These are phyloP conservation scores for Lochmaea crataegi DNA, from an alignment of 2,888 invertebrate genomes.

Conservation along the genomic window DNA sequence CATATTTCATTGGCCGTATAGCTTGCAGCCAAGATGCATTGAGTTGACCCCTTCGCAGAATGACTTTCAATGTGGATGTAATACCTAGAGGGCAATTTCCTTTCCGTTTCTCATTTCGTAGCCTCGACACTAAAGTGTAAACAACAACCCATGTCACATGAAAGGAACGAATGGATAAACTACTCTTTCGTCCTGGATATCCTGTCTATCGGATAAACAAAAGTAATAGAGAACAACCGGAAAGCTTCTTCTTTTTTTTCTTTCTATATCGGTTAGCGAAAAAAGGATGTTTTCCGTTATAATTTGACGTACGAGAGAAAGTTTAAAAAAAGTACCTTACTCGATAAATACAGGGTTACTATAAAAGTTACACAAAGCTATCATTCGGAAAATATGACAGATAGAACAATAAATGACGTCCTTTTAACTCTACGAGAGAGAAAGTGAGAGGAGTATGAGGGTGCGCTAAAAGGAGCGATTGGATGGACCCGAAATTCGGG, in stretches of 20 bases:
- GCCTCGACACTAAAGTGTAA: constrained; percentile 33
- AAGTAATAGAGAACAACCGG: constrained; percentile 26
- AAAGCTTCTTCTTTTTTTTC: neutral
- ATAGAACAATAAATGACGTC: too few species aligned
- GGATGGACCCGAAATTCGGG: too few species aligned
- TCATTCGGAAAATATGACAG: too few species aligned
- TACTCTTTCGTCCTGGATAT: constrained; percentile 26
- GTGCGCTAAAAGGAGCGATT: too few species aligned
- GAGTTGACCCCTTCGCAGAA: constrained; percentile 12
- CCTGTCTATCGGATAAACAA: constrained; percentile 32
- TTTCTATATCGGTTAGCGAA: neutral
- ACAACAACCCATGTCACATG: constrained; percentile 39
- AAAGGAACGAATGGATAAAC: constrained; percentile 30
- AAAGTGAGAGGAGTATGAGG: too few species aligned
- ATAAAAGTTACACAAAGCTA: too few species aligned
- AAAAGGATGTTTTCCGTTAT: too few species aligned
- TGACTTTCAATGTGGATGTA: constrained; percentile 32
- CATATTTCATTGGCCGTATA: constrained; percentile 2
- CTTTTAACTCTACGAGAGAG: too few species aligned
- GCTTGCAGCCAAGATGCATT: constrained; percentile 2
- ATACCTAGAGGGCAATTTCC: constrained; percentile 31
- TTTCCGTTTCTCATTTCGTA: constrained; percentile 31
- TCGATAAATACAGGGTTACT: too few species aligned
- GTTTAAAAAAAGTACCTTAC: too few species aligned
- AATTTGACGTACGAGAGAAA: too few species aligned